These are phyloP conservation scores for Rhinolophus ferrumequinum DNA, from an alignment of 2,113 vertebrate genomes.

Conservation along the genomic window DNA sequence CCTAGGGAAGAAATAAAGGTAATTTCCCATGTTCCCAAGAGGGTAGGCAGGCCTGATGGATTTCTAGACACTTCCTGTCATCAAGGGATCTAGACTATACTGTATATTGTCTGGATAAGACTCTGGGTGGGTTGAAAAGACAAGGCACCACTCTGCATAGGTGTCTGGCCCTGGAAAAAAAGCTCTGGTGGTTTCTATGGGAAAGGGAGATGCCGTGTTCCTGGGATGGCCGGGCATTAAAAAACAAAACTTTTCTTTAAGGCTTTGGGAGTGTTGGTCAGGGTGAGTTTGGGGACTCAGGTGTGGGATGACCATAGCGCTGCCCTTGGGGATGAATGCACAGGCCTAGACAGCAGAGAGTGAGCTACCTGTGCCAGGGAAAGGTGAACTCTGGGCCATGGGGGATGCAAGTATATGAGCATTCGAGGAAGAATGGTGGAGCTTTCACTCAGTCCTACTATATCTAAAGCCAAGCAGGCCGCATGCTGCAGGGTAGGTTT, in stretches of 20 bases:
- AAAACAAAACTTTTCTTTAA: background rate
- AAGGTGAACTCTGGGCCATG: background rate
- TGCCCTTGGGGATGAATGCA: background rate
- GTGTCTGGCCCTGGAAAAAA: background rate
- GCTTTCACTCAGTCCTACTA: background rate
- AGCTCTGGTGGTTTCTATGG: background rate
- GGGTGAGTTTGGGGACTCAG: background rate
- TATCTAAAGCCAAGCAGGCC: background rate
- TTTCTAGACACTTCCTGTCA: background rate
- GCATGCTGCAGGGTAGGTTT: background rate
- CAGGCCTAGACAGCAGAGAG: background rate
- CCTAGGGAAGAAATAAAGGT: background rate
- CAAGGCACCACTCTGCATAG: background rate
- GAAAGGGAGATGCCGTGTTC: background rate
- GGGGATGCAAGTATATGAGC: background rate
- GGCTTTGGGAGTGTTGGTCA: background rate
- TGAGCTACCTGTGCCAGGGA: background rate
- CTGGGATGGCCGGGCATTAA: background rate
- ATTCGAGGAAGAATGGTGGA: background rate
- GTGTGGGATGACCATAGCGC: background rate
- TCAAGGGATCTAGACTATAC: background rate
- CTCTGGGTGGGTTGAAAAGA: background rate
- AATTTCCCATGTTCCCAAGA: background rate
- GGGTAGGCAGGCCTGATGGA: background rate
- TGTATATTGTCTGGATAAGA: background rate